Evolutionary conservation across 2,113 vertebrate species (phyloP).

Genomic region (Antechinus flavipes): DNA sequence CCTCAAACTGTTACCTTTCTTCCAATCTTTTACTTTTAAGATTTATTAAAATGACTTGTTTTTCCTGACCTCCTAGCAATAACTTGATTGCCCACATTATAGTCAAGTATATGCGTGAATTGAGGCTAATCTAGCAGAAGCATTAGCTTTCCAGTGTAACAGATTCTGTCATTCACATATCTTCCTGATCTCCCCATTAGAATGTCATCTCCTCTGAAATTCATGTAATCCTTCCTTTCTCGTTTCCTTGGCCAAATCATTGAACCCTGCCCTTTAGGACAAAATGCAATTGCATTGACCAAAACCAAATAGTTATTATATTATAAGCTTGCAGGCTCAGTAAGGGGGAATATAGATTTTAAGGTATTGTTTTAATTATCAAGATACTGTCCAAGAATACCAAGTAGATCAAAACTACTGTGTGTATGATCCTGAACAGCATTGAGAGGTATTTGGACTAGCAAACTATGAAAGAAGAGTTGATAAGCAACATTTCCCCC

Average conservation of each 20-base stretch:
- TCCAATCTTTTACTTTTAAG: background rate
- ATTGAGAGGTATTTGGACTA: background rate
- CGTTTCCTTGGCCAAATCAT: background rate
- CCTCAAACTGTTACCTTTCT: background rate
- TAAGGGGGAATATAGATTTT: background rate
- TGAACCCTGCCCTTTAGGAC: background rate
- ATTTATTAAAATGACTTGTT: background rate
- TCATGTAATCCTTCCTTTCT: background rate
- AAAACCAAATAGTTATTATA: background rate
- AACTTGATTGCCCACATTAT: slow-evolving; percentile 19
- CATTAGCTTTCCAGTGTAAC: background rate
- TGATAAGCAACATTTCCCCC: background rate
- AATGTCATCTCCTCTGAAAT: slow-evolving; percentile 3
- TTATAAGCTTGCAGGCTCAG: background rate
- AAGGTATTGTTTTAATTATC: background rate
- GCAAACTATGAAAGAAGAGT: background rate
- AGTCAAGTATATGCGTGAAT: background rate
- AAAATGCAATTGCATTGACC: background rate
- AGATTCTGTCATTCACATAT: slow-evolving; percentile 8
- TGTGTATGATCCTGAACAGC: background rate
- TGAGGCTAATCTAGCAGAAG: background rate
- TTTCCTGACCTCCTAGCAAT: background rate
- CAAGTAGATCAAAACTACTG: background rate
- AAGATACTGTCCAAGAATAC: background rate
- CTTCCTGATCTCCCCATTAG: background rate